Evolutionary conservation across 2,797 vertebrate species (phyloP), one percentile per base, ranked within the genome.

Genomic region (Xiphophorus birchmanni): DNA sequence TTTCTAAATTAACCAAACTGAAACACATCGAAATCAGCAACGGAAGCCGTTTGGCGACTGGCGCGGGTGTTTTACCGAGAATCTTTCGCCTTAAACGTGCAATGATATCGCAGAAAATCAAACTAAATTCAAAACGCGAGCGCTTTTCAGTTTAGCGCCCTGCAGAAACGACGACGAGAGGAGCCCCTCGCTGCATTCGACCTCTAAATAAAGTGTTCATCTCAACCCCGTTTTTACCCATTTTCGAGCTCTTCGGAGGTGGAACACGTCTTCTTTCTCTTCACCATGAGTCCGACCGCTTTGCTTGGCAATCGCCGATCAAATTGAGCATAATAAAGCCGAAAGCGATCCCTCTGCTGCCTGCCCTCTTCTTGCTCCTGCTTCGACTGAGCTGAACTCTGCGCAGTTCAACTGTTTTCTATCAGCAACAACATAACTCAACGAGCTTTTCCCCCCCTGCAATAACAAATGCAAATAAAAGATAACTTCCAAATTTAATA

Each of bases 211-310:
- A 97, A 96, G 96, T 96, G 95, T 79, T 93, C 90, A 80, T 91
- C 94, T 93, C 88, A 78, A 71, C 82, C 73, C 21, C 40, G 82
- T 89, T 84, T 93, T 94, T 96, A 96, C 95, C 97, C 95, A 90
- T 96, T 93, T 87, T 94, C 96, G 84, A 93, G 94, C 89, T 97
- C 96, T 93, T 94, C 95, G 84, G 92, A 93, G 84, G 95, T 95
- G 23, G 93, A 87, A 81, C 95, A 93, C 90, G 92, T 96, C 96
- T 94, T 96, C 96, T 93, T 96, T 92, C 96, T 96, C 95, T 97
- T 98, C 96, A 97, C 97, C 97, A 96, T 97, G 96, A 95, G 92
- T 96, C 96, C 95, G 95, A 91, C 87, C 91, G 89, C 93, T 89
- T 94, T 91, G 81, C 90, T 87, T 84, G 93, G 82, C 91, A 92